Base-by-base conservation (phyloP, 23 tunicate genomes). In the Diplosoma virens region DNA sequence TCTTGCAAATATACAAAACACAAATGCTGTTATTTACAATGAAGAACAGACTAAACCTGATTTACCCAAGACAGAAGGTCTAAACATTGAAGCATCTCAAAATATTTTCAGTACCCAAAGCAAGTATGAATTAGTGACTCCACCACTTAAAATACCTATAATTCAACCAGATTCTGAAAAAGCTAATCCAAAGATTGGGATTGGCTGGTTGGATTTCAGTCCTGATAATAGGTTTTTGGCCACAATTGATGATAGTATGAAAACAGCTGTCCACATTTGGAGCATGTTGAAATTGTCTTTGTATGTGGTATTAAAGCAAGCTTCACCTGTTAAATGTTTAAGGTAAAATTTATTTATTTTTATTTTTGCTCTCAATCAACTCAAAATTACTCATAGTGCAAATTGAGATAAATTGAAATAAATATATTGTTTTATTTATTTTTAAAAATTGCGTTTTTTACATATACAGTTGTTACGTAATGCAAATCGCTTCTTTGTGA, bases 161-260 rank as follows among this genome's bases (percentile, higher is more conserved):
- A 69, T 80, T 3, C 78, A 60, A 7, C 97, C 97, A n/a, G 86
- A 85, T 29, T 71, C 90, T 5, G 86, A 85, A 58, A 92, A 92
- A 70, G 70, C 92, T 1, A 85, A 92, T 37, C 97, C 97, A 7
- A 92, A 92, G 71, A 81, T 92, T 37, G 97, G 97, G n/a, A 77
- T 80, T 47, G 76, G 79, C 28, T 92, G 97, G 97, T 28, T 85
- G 77, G 88, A 80, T 58, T 92, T 92, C 29, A 92, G 97, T 25
- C 84, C 87, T 2, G 97, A 92, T 66, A 92, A 92, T 46, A 85
- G 80, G 69, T 92, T 56, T 72, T 72, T 92, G 7, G 97, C 97
- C 17, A 81, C 97, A 1, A 81, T 92, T 33, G 97, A 92, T 76
- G 97, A 92, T 59, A 92, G 97, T 71, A 85, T 92, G 97, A 81